Percentiles rank a stretch among this genome's conserved stretches.
Evolutionary conservation across 2,797 vertebrate genomes (phyloP).

Genomic region (Coregonus ussuriensis): DNA sequence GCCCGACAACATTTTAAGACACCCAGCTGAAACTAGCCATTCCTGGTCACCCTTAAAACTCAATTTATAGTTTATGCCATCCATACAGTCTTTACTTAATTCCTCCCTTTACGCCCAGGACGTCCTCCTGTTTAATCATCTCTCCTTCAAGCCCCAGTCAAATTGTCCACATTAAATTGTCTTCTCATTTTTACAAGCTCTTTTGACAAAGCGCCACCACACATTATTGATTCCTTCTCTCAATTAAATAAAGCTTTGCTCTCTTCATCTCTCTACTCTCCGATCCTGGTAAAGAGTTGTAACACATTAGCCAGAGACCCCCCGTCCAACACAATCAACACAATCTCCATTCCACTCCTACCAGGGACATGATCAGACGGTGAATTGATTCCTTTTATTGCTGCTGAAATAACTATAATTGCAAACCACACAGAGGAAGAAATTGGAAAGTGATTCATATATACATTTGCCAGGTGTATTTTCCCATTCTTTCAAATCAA

Average conservation of each 20-base stretch:
- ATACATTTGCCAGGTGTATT: slow-evolving; percentile 83
- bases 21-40: slow-evolving; percentile 27
- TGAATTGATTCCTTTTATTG: slow-evolving; percentile 82
- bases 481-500: slow-evolving; percentile 84
- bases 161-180: slow-evolving; percentile 76
- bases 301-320: slow-evolving; percentile 69
- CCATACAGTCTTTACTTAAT: no score
- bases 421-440: slow-evolving; percentile 79
- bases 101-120: slow-evolving; percentile 11
- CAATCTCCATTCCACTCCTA: slow-evolving; percentile 80
- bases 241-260: slow-evolving; percentile 85
- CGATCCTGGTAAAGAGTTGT: slow-evolving; percentile 77
- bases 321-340: slow-evolving; percentile 81
- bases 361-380: slow-evolving; percentile 80
- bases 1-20: slow-evolving; percentile 40
- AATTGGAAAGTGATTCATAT: slow-evolving; percentile 88
- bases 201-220: slow-evolving; percentile 75
- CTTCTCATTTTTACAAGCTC: slow-evolving; percentile 77
- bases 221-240: slow-evolving; percentile 83
- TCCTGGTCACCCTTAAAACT: slow-evolving; percentile 33
- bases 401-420: slow-evolving; percentile 86
- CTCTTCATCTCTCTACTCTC: slow-evolving; percentile 45
- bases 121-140: slow-evolving; percentile 60
- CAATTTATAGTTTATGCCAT: not conserved
- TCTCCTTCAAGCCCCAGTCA: slow-evolving; percentile 50